These are phyloP conservation scores for Squalus acanthias DNA, from an alignment of 2,797 vertebrate genomes.

Conservation along the genomic window DNA sequence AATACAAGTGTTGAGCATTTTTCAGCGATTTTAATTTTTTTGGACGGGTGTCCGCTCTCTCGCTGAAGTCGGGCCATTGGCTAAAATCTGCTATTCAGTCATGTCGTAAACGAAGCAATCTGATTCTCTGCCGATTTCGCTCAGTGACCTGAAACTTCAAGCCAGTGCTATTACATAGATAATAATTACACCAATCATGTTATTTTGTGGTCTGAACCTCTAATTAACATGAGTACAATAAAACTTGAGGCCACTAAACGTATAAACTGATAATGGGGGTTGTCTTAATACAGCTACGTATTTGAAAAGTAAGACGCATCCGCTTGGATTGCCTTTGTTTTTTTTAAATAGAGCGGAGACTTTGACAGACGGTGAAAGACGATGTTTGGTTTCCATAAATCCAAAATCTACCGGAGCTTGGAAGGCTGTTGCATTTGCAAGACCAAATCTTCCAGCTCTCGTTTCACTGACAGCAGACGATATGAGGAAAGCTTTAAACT, in stretches of 20 bases:
- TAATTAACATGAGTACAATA: neutral
- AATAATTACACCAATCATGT: neutral
- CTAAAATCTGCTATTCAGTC: neutral
- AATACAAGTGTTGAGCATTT: neutral
- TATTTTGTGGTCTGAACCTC: neutral
- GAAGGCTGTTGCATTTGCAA: slow-evolving; percentile 77
- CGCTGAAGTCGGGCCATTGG: neutral
- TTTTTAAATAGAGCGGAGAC: neutral
- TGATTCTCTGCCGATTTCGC: neutral
- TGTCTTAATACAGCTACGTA: neutral
- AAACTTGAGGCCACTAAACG: neutral
- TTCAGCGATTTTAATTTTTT: neutral
- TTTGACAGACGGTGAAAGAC: slow-evolving; percentile 10
- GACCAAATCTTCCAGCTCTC: slow-evolving; percentile 75
- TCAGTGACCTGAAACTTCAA: neutral
- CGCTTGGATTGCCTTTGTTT: neutral
- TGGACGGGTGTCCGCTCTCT: neutral
- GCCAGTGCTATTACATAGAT: neutral
- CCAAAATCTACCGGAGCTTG: slow-evolving; percentile 75
- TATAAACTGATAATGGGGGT: neutral
- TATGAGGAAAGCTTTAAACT: slow-evolving; percentile 71
- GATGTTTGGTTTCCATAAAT: slow-evolving; percentile 77
- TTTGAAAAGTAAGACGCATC: neutral
- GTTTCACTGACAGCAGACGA: slow-evolving; percentile 73
- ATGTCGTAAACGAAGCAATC: neutral